Percentiles rank a stretch among this genome's conserved stretches.
These are phyloP conservation scores for Schizopygopsis pylzovi DNA, from an alignment of 2,797 vertebrate genomes.

Conservation along the genomic window DNA sequence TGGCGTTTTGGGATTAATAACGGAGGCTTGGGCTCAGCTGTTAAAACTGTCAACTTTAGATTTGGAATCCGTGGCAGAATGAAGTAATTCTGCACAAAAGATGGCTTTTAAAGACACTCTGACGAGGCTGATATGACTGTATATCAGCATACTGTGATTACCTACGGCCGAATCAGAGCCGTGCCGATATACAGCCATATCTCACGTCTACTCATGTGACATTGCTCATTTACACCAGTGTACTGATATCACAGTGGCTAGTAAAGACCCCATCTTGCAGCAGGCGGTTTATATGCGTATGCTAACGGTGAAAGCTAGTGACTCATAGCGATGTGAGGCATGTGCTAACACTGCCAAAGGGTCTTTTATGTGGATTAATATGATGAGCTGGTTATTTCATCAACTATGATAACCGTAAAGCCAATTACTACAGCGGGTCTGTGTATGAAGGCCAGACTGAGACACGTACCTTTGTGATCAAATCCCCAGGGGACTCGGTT, in stretches of 20 bases:
- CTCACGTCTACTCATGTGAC: too few relatives aligned
- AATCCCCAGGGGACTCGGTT: conserved; percentile 2
- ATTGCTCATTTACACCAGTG: background rate
- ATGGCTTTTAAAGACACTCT: too few relatives aligned
- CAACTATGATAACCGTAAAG: conserved; percentile 58
- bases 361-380: conserved; percentile 60
- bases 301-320: conserved; percentile 32
- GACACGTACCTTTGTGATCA: conserved; percentile 12
- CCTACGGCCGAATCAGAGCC: too few relatives aligned
- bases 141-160: too few relatives aligned
- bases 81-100: background rate
- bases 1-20: background rate
- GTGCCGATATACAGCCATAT: too few relatives aligned
- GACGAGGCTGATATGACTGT: too few relatives aligned
- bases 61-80: background rate
- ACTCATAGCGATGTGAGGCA: conserved; percentile 39
- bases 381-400: conserved; percentile 60
- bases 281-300: conserved; percentile 10
- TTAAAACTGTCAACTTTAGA: background rate
- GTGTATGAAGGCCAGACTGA: conserved; percentile 46
- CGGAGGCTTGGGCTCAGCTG: background rate
- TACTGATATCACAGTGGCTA: background rate
- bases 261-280: conserved; percentile 1
- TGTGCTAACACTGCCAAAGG: conserved; percentile 47
- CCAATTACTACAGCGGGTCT: conserved; percentile 52